Percentiles rank a stretch among this genome's conserved stretches.
Evolutionary conservation across 1,140 invertebrate genomes (phyloP).

Genomic region (Drosophila arizonae): DNA sequence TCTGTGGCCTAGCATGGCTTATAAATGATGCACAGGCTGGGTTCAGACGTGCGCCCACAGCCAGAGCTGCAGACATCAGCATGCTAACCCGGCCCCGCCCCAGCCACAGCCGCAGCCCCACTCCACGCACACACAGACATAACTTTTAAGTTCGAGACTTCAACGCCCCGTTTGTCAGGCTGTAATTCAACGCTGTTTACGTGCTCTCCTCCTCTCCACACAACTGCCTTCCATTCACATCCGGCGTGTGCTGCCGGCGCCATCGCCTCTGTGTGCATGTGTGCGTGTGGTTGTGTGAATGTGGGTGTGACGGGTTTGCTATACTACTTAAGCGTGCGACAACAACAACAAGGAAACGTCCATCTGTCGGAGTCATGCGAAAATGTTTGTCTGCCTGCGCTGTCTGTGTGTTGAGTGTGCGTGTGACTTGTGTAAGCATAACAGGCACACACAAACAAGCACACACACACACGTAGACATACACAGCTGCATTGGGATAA

Average conservation of each 20-base stretch:
- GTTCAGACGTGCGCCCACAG: constrained; percentile 30
- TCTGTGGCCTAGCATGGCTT: constrained; percentile 78
- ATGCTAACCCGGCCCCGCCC: not conserved
- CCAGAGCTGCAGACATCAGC: constrained; percentile 1
- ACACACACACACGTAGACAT: not conserved
- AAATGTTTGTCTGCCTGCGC: constrained; percentile 48
- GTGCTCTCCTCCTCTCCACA: constrained; percentile 37
- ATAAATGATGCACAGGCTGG: constrained; percentile 74
- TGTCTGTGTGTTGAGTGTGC: constrained; percentile 26
- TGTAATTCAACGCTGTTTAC: constrained; percentile 80
- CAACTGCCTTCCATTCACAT: constrained; percentile 14
- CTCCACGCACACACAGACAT: constrained; percentile 42
- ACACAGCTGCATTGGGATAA: constrained; percentile 34
- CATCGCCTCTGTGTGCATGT: constrained; percentile 39
- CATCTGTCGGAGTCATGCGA: constrained; percentile 60
- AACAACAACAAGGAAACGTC: constrained; percentile 57
- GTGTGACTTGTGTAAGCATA: constrained; percentile 20
- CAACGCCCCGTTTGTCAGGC: constrained; percentile 79
- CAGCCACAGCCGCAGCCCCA: not conserved
- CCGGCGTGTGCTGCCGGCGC: constrained; percentile 29
- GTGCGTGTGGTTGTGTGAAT: constrained; percentile 12
- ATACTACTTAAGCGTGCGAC: constrained; percentile 63
- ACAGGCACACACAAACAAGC: constrained; percentile 6
- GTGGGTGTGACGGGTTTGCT: constrained; percentile 28
- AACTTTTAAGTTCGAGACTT: constrained; percentile 79